These are phyloP conservation scores for Vanessa atalanta DNA, from an alignment of 1,140 invertebrate genomes.

Conservation along the genomic window DNA sequence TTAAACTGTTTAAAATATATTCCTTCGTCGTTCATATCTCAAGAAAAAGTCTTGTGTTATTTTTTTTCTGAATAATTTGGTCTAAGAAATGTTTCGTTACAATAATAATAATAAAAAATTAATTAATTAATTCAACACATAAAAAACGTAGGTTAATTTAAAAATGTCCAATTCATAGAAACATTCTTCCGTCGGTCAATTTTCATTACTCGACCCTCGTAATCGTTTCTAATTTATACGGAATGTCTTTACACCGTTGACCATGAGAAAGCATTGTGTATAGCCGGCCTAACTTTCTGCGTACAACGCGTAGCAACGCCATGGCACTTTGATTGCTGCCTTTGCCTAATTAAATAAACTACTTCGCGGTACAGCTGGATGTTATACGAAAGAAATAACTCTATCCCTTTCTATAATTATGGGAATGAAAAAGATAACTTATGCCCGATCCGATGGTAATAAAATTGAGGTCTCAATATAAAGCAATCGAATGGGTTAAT, in stretches of 20 bases:
- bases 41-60: too few relatives aligned
- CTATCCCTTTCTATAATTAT: conserved; percentile 38
- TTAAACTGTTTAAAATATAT: too few relatives aligned
- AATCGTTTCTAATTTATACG: background rate
- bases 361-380: conserved; percentile 49
- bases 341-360: conserved; percentile 67
- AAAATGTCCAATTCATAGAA: conserved; percentile 5
- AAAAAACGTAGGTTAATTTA: background rate
- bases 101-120: too few relatives aligned
- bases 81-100: too few relatives aligned
- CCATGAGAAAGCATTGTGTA: conserved; percentile 17
- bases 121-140: too few relatives aligned
- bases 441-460: conserved; percentile 18
- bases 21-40: too few relatives aligned
- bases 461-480: conserved; percentile 26
- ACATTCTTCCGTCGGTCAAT: background rate
- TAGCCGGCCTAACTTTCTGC: conserved; percentile 30
- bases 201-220: background rate
- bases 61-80: too few relatives aligned
- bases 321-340: conserved; percentile 55
- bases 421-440: conserved; percentile 26
- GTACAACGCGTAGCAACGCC: conserved; percentile 31
- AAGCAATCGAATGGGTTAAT: conserved; percentile 21
- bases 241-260: background rate
- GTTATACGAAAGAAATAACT: conserved; percentile 21